Conservation (phyloP, 2,797 vertebrate species). For the Amblyraja radiata region DNA sequence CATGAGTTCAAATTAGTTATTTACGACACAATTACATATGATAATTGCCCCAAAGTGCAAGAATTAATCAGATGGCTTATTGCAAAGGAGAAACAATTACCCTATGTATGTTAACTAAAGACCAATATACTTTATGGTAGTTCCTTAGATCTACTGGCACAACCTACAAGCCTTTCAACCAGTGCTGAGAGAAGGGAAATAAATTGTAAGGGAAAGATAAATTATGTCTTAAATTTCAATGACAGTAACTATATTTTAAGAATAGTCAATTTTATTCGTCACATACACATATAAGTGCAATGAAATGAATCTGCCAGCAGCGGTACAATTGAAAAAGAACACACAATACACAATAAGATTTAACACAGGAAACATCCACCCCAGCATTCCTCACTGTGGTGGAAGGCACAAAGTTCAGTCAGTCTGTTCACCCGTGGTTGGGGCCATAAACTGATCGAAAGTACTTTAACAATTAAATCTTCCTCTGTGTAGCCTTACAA, state of each 20-base stretch:
- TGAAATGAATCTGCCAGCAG: too few species aligned
- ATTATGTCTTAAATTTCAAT: background rate
- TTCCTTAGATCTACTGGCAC: background rate
- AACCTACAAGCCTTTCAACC: background rate
- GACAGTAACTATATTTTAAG: background rate
- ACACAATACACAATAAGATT: too few species aligned
- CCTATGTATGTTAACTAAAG: background rate
- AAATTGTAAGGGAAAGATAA: background rate
- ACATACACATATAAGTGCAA: too few species aligned
- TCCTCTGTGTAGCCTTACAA: background rate
- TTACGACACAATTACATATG: background rate
- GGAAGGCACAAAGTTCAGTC: too few species aligned
- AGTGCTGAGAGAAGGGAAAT: background rate
- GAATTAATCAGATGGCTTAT: background rate
- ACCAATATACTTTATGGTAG: background rate
- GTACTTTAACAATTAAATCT: background rate
- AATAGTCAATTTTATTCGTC: too few species aligned
- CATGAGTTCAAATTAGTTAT: background rate
- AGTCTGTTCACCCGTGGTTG: too few species aligned
- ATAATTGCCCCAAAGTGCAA: too few species aligned
- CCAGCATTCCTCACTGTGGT: too few species aligned
- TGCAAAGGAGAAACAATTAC: background rate
- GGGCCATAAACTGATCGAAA: background rate
- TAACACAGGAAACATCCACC: too few species aligned
- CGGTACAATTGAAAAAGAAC: too few species aligned